phyloP scores from a whole-genome alignment of 2,797 vertebrate species.

The Bufotes viridis region DNA sequence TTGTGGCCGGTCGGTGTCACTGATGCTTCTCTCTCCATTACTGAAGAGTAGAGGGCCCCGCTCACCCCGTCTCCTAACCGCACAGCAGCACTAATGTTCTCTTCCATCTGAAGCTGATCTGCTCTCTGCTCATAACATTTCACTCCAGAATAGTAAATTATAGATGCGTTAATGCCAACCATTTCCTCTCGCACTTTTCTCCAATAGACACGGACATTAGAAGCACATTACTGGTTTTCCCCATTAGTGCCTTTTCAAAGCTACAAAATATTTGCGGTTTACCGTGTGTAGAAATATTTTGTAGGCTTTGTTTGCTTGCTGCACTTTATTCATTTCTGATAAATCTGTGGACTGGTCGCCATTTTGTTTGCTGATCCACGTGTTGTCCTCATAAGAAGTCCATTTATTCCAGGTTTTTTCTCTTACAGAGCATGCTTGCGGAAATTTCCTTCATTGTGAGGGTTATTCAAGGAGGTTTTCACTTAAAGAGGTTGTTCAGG shows the following conservation, averaged over 20 bases:
- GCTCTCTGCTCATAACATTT: conserved; percentile 52
- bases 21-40: conserved; percentile 70
- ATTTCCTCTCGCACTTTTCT: not conserved
- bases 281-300: not conserved
- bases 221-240: not conserved
- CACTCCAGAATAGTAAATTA: conserved; percentile 5
- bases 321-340: not conserved
- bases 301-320: not conserved
- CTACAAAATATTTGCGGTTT: not conserved
- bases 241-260: not conserved
- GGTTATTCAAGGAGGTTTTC: not conserved
- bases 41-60: conserved; percentile 36
- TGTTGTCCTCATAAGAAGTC: not conserved
- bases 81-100: conserved; percentile 38
- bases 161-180: not conserved
- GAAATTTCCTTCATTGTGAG: not conserved
- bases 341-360: not conserved
- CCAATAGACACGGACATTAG: not conserved
- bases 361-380: not conserved
- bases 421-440: not conserved
- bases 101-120: conserved; percentile 45
- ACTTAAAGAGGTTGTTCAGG: not conserved
- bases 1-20: conserved; percentile 70
- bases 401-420: not conserved
- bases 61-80: conserved; percentile 22